Evolutionary conservation across 2,113 vertebrate species (phyloP), one percentile per base, ranked within the genome.

Genomic region (Platysternon megacephalum): DNA sequence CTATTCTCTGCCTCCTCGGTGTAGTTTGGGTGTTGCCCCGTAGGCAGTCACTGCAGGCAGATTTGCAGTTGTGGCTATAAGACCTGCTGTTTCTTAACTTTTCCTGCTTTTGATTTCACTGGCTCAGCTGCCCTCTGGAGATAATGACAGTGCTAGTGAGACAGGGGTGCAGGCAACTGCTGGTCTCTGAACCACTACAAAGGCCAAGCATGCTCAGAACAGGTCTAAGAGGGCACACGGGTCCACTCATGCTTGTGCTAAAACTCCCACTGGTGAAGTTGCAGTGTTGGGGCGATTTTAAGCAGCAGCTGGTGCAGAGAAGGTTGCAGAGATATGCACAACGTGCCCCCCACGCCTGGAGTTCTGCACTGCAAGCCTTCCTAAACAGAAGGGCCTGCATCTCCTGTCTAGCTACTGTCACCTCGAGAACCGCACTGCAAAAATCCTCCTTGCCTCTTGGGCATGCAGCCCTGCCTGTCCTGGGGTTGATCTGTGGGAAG

Each of bases 301-400:
- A 56, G 4, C 8, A 51, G 53, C 12, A 88, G 3, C 0, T 1
- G 16, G 4, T 1, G 2, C 28, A 4, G 68, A 35, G 80, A 4
- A 53, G 84, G 2, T 5, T 19, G 32, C 3, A 55, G 72, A 35
- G 11, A 2, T 32, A 32, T 10, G 3, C 0, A 0, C 0, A 0
- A 42, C 24, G 5, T 4, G 39, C 11, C 42, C 42, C 39, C 11
- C 10, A 7, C 6, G 16, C 46, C 49, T 17, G 11, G 16, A 58
- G 14, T 3, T 3, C 8, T n/a, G 5, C 39, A 55, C 28, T 49
- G 52, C 22, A 16, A 6, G 26, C 44, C 7, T 14, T 13, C 52
- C 1, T 0, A 48, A 74, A 3, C 11, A 0, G 0, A 6, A 53
- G 19, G n/a, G 2, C 2, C 29, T 4, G 28, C 83, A 52, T 1